Conservation (phyloP, 2,113 vertebrate genomes). For the Galemys pyrenaicus region DNA sequence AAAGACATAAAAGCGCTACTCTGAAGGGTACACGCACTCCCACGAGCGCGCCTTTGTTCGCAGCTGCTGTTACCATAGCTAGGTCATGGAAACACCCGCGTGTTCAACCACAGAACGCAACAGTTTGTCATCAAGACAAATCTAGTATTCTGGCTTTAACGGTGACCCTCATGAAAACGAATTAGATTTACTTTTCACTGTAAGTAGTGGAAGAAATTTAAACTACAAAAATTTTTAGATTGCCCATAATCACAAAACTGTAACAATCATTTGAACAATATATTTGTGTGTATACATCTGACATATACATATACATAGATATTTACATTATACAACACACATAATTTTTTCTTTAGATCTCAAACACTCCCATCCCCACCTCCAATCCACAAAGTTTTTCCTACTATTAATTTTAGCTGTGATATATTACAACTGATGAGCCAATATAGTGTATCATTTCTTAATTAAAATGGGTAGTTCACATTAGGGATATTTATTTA, state of each 20-base stretch:
- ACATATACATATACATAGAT: not conserved
- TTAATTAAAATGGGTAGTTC: too few species aligned
- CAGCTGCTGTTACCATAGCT: too few species aligned
- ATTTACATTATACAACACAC: not conserved
- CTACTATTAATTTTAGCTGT: not conserved
- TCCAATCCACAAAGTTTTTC: not conserved
- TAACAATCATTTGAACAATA: not conserved
- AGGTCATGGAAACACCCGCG: too few species aligned
- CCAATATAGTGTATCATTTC: not conserved
- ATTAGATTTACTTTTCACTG: not conserved
- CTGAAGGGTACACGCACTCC: too few species aligned
- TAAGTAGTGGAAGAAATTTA: slow-evolving; percentile 6
- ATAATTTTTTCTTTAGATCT: not conserved
- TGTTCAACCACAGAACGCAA: too few species aligned
- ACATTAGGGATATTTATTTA: too few species aligned
- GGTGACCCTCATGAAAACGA: not conserved
- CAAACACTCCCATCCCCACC: not conserved
- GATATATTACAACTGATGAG: not conserved
- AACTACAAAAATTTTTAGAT: not conserved
- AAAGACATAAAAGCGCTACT: too few species aligned
- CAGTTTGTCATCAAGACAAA: not conserved
- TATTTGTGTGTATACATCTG: not conserved
- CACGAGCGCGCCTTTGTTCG: too few species aligned
- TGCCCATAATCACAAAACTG: not conserved
- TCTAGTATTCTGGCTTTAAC: not conserved